These are phyloP conservation scores for Pheosia tremula DNA, from an alignment of 2,888 invertebrate species.

Conservation along the genomic window DNA sequence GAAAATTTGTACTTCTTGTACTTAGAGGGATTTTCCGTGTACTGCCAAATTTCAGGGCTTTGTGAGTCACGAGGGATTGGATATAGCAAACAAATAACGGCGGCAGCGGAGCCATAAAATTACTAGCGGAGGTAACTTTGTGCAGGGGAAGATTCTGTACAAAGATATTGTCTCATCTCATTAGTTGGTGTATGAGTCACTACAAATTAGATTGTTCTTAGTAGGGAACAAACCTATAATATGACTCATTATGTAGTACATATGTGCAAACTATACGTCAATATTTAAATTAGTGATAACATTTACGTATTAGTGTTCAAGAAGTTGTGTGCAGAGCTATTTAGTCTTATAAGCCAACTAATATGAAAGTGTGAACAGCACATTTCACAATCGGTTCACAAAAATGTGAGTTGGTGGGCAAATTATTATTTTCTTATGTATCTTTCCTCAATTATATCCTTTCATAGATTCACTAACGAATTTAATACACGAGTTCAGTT, in stretches of 20 bases:
- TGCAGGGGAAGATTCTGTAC: not conserved
- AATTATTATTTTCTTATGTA: too few species aligned
- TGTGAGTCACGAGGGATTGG: conserved; percentile 24
- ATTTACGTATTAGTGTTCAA: not conserved
- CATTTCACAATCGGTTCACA: not conserved
- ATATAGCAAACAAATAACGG: conserved; percentile 32
- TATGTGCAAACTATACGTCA: not conserved
- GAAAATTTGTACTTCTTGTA: conserved; percentile 45
- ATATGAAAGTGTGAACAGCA: not conserved
- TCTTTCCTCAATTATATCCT: not conserved
- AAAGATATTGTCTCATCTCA: conserved; percentile 18
- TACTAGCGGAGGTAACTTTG: conserved; percentile 20
- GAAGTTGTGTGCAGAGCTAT: not conserved
- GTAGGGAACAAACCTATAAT: not conserved
- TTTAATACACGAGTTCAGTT: conserved; percentile 27
- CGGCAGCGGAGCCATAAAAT: conserved; percentile 21
- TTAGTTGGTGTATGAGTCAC: conserved; percentile 13
- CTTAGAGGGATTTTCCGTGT: conserved; percentile 42
- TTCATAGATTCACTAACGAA: not conserved
- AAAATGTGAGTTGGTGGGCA: too few species aligned
- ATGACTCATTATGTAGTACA: not conserved
- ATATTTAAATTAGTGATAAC: too few species aligned
- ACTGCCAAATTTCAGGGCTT: conserved; percentile 43
- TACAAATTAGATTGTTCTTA: not conserved
- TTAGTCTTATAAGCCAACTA: not conserved